Evolutionary conservation across 2,888 invertebrate genomes (phyloP).

Genomic region (Myathropa florea): DNA sequence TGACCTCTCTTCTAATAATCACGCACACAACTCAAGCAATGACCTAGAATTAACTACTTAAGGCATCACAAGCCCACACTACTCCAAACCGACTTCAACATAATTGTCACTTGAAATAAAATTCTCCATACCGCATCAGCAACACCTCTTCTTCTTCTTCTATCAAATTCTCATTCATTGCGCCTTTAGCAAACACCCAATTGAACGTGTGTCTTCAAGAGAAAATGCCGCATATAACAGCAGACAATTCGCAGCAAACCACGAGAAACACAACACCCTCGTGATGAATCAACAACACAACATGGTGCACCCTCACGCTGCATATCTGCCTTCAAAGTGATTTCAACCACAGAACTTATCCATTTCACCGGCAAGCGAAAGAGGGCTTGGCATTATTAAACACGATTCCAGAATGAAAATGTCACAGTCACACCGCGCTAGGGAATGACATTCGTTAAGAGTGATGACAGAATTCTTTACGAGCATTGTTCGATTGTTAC

Average conservation of each 20-base stretch:
- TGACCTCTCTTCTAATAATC: no score
- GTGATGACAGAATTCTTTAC: conserved; percentile 9
- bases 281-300: background rate
- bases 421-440: conserved; percentile 14
- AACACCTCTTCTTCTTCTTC: background rate
- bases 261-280: background rate
- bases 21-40: no score
- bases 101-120: background rate
- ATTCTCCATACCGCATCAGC: background rate
- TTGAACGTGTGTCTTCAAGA: background rate
- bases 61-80: no score
- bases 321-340: background rate
- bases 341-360: background rate
- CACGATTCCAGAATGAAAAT: conserved; percentile 21
- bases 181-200: background rate
- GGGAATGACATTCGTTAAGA: background rate
- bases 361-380: background rate
- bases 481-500: conserved; percentile 16
- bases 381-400: background rate
- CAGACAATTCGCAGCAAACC: background rate
- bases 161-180: background rate
- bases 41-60: no score
- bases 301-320: background rate
- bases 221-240: background rate
- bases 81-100: no score